Evolutionary conservation across 2,888 invertebrate species (phyloP), one percentile per base, ranked within the genome.

Genomic region (Elysia crispata): DNA sequence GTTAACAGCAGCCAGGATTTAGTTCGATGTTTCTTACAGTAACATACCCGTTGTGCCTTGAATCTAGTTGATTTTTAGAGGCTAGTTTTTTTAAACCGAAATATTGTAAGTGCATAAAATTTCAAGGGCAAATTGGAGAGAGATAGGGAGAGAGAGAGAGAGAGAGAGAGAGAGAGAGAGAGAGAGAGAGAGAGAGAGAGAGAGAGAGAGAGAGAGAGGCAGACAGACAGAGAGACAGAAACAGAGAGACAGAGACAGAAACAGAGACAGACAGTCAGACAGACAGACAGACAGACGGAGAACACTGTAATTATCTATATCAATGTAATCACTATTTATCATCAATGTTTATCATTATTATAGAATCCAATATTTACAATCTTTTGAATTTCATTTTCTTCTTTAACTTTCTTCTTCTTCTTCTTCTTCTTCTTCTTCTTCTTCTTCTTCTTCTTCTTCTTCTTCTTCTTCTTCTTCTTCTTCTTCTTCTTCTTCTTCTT

Each of bases 161-260:
- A 11, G 41, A 41, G 67, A 76, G 60, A 76, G 69, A 75, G 70
- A 69, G 62, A 76, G 69, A 62, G 69, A 66, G 66, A 54, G 79
- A 73, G 74, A 67, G 64, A 70, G 73, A 78, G 73, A 70, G 49
- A 49, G 64, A 70, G 70, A 62, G 73, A 74, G 70, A 70, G 74
- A 31, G 66, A 54, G 73, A 49, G 50, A 54, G 66, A 70, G 70
- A 25, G 33, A 57, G 70, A 28, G 60, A 33, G 54, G n/a, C 54
- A 69, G 50, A 50, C n/a, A n/a, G n/a, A 64, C 20, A 31, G 25
- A 41, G 41, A 41, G 41, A 41, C 41, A 41, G 41, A 41, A 3
- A 41, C 5, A 11, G 5, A 11, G 41, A 64, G 31, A 31, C n/a
- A 41, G 41, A 41, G 41, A 41, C 41, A 41, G 41, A 41, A 3